Evolutionary conservation across 2,888 invertebrate genomes (phyloP).

Genomic region (Metallyticus violacea): DNA sequence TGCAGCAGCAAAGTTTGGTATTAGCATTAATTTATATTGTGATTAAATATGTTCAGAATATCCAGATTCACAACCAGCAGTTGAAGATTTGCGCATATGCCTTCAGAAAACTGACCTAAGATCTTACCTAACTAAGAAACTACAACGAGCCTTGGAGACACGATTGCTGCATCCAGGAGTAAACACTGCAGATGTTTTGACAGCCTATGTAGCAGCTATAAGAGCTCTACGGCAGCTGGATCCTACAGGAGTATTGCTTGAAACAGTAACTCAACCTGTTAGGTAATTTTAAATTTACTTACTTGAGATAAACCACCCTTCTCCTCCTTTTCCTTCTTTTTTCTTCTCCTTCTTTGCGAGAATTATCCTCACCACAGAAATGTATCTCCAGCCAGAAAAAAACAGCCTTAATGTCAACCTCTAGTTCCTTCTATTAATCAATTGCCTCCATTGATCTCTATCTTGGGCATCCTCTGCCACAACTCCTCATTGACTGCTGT

Average conservation of each 20-base stretch:
- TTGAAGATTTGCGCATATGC: constrained; percentile 84
- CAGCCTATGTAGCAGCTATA: constrained; percentile 94
- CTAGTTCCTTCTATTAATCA: too few relatives aligned
- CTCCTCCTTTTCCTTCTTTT: too few relatives aligned
- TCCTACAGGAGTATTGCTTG: constrained; percentile 88
- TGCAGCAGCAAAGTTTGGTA: not conserved
- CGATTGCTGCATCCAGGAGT: constrained; percentile 91
- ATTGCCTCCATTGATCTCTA: too few relatives aligned
- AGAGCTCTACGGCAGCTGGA: constrained; percentile 89
- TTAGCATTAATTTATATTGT: not conserved
- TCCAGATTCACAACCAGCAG: constrained; percentile 90
- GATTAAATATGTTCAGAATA: constrained; percentile 61
- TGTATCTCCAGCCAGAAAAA: too few relatives aligned
- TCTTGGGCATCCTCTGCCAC: too few relatives aligned
- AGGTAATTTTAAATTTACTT: too few relatives aligned
- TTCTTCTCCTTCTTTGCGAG: too few relatives aligned
- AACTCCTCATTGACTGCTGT: too few relatives aligned
- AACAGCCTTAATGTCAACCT: too few relatives aligned
- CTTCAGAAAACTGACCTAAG: constrained; percentile 83
- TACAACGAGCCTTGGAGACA: constrained; percentile 81
- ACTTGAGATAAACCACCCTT: too few relatives aligned
- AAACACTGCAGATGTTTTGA: constrained; percentile 91
- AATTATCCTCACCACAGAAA: too few relatives aligned
- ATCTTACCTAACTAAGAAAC: constrained; percentile 68
- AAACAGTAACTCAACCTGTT: constrained; percentile 92